Evolutionary conservation across 2,797 vertebrate genomes (phyloP).

Genomic region (Alexandromys oeconomus): DNA sequence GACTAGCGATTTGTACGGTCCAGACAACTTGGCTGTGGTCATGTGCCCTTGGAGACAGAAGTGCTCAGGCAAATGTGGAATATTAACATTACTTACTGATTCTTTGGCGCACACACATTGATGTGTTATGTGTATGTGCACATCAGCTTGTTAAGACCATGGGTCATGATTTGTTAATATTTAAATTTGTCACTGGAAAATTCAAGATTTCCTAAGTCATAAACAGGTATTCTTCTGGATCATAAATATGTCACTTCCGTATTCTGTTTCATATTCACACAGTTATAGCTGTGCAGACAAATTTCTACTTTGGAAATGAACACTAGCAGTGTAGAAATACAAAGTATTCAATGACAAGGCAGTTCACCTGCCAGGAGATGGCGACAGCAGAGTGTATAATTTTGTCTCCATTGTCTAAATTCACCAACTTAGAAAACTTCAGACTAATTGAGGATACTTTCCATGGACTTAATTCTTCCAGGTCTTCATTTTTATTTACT

Average conservation of each 20-base stretch:
- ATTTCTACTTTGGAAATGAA: conserved; percentile 37
- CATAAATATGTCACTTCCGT: background rate
- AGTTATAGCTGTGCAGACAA: background rate
- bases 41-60: background rate
- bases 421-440: background rate
- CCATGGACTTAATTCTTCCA: background rate
- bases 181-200: background rate
- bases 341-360: background rate
- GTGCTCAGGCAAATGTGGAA: background rate
- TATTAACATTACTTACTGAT: background rate
- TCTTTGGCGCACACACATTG: background rate
- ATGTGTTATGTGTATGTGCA: background rate
- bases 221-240: background rate
- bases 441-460: conserved; percentile 21
- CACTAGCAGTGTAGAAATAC: background rate
- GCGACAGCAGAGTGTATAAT: conserved; percentile 42
- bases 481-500: conserved; percentile 3
- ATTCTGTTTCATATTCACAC: background rate
- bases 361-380: conserved; percentile 48
- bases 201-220: background rate
- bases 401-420: background rate
- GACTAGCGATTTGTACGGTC: background rate
- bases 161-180: conserved; percentile 6
- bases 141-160: background rate
- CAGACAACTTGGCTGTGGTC: background rate